Conservation (phyloP, 92 coral and sea anemone species). For the Zoanthus sociatus region DNA sequence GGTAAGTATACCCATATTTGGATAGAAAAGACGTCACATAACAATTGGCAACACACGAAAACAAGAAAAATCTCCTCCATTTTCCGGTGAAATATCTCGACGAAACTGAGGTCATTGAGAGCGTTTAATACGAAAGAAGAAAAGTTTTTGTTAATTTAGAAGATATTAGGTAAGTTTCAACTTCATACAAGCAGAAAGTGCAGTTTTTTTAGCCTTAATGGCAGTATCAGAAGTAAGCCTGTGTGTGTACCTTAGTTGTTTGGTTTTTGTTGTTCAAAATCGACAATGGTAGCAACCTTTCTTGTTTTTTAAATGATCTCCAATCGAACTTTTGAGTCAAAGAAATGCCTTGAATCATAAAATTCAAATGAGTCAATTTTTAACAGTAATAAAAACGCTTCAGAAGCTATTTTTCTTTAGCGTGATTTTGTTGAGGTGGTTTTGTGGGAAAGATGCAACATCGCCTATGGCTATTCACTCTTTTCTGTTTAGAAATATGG, state of each 20-base stretch:
- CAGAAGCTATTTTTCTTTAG: neutral
- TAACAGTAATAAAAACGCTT: neutral
- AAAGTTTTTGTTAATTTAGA: neutral
- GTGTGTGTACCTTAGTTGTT: slow-evolving; percentile 64
- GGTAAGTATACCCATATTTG: slow-evolving; percentile 40
- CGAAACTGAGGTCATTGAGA: neutral
- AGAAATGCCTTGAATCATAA: neutral
- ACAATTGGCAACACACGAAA: slow-evolving; percentile 65
- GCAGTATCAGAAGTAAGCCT: neutral
- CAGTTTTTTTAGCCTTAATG: neutral
- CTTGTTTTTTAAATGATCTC: neutral
- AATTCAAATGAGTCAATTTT: neutral
- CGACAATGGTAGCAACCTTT: slow-evolving; percentile 77
- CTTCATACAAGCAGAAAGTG: neutral
- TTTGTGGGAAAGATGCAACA: neutral
- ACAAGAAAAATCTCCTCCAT: slow-evolving; percentile 87
- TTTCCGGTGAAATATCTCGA: slow-evolving; percentile 74
- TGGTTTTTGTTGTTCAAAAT: slow-evolving; percentile 87
- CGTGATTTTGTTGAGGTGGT: neutral
- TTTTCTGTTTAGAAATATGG: neutral
- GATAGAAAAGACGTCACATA: slow-evolving; percentile 89
- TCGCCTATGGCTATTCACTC: neutral
- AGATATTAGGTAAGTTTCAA: neutral
- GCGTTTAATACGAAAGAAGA: neutral
- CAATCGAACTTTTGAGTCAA: neutral